A percentile compares a stretch with the other conserved stretches of the same genome.
phyloP scores from a whole-genome alignment of 2,888 invertebrate species.

The Mimas tiliae region DNA sequence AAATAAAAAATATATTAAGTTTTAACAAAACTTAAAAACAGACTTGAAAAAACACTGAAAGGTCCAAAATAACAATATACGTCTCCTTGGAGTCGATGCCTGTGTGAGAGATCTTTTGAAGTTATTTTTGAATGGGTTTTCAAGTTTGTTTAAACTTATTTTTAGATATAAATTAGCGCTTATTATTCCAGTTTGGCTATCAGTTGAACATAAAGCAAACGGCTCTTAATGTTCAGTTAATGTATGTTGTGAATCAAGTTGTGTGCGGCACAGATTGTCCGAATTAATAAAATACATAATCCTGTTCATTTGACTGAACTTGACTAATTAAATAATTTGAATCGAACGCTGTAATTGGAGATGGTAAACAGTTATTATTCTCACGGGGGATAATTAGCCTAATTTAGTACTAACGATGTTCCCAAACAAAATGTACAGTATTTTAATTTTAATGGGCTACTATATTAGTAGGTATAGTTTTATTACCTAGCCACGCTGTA shows the following conservation, averaged over 20 bases:
- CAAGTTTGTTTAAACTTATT: too few relatives aligned
- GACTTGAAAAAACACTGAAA: too few relatives aligned
- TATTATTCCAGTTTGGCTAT: neutral
- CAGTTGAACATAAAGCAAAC: neutral
- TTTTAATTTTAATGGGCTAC: slow-evolving; percentile 40
- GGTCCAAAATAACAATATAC: too few relatives aligned
- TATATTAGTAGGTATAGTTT: too few relatives aligned
- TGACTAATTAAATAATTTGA: slow-evolving; percentile 49
- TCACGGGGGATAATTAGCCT: slow-evolving; percentile 55
- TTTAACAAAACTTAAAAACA: too few relatives aligned
- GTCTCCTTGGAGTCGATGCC: too few relatives aligned
- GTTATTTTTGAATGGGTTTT: too few relatives aligned
- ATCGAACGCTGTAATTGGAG: slow-evolving; percentile 49
- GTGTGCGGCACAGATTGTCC: slow-evolving; percentile 9
- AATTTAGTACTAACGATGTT: slow-evolving; percentile 53
- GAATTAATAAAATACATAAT: slow-evolving; percentile 38
- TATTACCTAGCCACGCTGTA: too few relatives aligned
- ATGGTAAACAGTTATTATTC: slow-evolving; percentile 61
- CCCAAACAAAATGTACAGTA: slow-evolving; percentile 27
- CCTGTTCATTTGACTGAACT: slow-evolving; percentile 37
- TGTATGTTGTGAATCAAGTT: slow-evolving; percentile 9
- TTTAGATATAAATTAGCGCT: neutral
- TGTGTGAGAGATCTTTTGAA: too few relatives aligned
- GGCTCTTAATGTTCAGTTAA: slow-evolving; percentile 3
- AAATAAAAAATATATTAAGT: too few relatives aligned